Percentiles rank a stretch among this genome's conserved stretches.
Conservation (phyloP, 2,113 vertebrate genomes). For the Crotalus helleri region DNA sequence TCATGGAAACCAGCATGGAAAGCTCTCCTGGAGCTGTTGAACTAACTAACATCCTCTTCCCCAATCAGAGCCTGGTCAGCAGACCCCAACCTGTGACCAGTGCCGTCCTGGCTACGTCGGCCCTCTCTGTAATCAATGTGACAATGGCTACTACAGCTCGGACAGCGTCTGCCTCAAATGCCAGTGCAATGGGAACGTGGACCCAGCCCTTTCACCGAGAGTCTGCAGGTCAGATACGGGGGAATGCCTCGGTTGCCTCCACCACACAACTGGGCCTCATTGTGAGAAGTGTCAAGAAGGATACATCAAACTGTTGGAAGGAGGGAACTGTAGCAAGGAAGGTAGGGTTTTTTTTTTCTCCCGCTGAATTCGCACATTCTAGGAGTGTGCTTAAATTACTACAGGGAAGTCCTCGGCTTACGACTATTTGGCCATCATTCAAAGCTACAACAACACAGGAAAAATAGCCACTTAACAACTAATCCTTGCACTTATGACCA, state of each 20-base stretch:
- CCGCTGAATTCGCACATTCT: not conserved
- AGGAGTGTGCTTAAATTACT: not conserved
- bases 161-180: conserved; percentile 80
- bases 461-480: no score
- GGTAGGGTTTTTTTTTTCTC: conserved; percentile 64
- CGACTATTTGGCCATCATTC: no score
- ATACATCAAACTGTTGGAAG: conserved; percentile 68
- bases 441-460: no score
- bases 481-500: no score
- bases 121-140: conserved; percentile 77
- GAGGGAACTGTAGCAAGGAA: conserved; percentile 79
- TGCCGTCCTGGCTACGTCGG: conserved; percentile 78
- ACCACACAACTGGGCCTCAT: conserved; percentile 77
- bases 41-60: not conserved
- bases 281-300: conserved; percentile 83
- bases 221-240: conserved; percentile 82
- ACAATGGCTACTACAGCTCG: conserved; percentile 78
- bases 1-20: no score
- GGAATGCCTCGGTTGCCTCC: conserved; percentile 79
- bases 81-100: conserved; percentile 72
- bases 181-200: conserved; percentile 83
- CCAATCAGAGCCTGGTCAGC: conserved; percentile 68
- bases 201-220: conserved; percentile 64
- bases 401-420: no score
- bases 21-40: not conserved